Evolutionary conservation across 2,797 vertebrate genomes (phyloP).

Genomic region (Gouania willdenowi): DNA sequence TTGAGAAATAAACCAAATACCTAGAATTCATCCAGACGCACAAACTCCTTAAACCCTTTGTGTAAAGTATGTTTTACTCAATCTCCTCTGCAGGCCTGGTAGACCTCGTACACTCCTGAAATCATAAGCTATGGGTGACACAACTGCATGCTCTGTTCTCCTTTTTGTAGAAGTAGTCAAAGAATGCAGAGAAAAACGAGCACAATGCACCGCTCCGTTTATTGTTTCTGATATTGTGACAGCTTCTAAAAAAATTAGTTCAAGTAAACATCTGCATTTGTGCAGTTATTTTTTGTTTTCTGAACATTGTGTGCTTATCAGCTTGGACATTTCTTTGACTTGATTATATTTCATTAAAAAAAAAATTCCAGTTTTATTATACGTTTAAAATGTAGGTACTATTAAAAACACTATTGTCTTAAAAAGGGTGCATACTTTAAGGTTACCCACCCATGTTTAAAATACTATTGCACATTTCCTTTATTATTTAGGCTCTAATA

Average conservation of each 20-base stretch:
- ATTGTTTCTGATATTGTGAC: conserved; percentile 42
- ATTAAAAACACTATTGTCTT: too few relatives aligned
- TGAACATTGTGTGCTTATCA: too few relatives aligned
- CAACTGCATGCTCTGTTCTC: conserved; percentile 16
- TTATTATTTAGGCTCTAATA: conserved; percentile 1
- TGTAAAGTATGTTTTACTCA: conserved; percentile 20
- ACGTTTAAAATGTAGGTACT: too few relatives aligned
- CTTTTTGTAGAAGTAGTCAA: conserved; percentile 9
- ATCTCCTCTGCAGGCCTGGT: neutral
- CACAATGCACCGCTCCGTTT: conserved; percentile 33
- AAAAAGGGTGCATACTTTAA: too few relatives aligned
- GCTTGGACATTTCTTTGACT: too few relatives aligned
- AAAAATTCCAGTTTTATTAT: conserved; percentile 1
- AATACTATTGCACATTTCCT: conserved; percentile 19
- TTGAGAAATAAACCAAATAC: conserved; percentile 33
- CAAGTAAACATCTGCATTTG: neutral
- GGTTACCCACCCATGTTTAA: too few relatives aligned
- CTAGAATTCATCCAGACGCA: conserved; percentile 35
- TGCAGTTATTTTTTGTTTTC: neutral
- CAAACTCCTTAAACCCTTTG: conserved; percentile 33
- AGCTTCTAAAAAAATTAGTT: conserved; percentile 14
- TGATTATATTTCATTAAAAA: conserved; percentile 5
- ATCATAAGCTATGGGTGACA: conserved; percentile 5
- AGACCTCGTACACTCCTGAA: conserved; percentile 14
- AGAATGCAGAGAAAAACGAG: conserved; percentile 28